These are phyloP conservation scores for Bathynomus jamesi DNA, from an alignment of 1,140 invertebrate genomes.

Conservation along the genomic window DNA sequence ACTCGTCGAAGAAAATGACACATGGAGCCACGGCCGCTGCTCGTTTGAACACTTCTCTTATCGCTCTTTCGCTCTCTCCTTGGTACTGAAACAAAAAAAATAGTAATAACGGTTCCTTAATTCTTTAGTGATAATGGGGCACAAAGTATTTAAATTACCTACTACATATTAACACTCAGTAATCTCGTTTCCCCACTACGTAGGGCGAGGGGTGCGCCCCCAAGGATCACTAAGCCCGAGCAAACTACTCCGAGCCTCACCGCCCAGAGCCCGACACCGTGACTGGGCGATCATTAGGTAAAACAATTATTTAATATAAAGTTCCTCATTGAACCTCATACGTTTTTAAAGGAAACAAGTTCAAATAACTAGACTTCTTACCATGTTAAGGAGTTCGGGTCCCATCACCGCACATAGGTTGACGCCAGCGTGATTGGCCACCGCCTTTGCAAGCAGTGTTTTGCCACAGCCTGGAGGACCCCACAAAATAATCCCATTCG, in stretches of 20 bases:
- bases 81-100: conserved; percentile 67
- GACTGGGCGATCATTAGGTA: too few species aligned
- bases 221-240: too few species aligned
- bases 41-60: conserved; percentile 86
- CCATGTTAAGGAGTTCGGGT: conserved; percentile 92
- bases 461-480: conserved; percentile 91
- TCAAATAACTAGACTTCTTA: conserved; percentile 41
- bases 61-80: conserved; percentile 95
- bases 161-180: too few species aligned
- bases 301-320: too few species aligned
- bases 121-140: neutral
- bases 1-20: conserved; percentile 99
- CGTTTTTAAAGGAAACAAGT: too few species aligned
- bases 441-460: conserved; percentile 84
- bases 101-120: neutral
- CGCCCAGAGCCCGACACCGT: too few species aligned
- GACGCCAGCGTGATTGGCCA: conserved; percentile 91
- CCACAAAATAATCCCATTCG: conserved; percentile 82
- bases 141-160: too few species aligned
- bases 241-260: too few species aligned
- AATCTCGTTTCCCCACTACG: too few species aligned
- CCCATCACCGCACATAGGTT: conserved; percentile 97
- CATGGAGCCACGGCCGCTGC: conserved; percentile 92
- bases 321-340: too few species aligned
- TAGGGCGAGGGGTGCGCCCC: too few species aligned